phyloP scores from a whole-genome alignment of 2,113 vertebrate species.

The Planiliza haematocheilus region DNA sequence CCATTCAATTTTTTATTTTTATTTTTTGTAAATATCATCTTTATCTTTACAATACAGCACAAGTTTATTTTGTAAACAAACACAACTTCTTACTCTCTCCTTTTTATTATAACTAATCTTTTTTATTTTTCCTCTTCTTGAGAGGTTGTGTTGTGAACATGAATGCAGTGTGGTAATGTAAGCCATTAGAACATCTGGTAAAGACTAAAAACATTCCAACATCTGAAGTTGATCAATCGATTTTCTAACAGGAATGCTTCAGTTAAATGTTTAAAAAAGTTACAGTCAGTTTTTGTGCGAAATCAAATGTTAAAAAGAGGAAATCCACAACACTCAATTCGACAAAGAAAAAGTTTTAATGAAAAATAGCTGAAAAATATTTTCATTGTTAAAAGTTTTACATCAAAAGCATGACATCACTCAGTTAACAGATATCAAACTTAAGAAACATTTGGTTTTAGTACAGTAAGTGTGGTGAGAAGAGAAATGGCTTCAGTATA shows the following conservation, averaged over 20 bases:
- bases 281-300: not conserved
- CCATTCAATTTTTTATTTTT: not conserved
- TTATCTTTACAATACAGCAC: not conserved
- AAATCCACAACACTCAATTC: slow-evolving; percentile 37
- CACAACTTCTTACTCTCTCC: too few species aligned
- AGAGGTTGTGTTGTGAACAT: slow-evolving; percentile 5
- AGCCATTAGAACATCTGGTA: slow-evolving; percentile 10
- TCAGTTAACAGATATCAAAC: too few species aligned
- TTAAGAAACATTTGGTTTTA: too few species aligned
- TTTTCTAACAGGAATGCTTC: not conserved
- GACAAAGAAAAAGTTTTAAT: too few species aligned
- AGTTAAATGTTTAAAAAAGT: not conserved
- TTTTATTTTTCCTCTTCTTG: not conserved
- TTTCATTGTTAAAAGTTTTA: too few species aligned
- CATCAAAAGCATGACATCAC: too few species aligned
- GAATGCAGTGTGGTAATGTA: not conserved
- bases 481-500: not conserved
- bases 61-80: not conserved
- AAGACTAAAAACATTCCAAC: not conserved
- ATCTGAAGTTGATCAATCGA: not conserved
- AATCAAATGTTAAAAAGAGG: slow-evolving; percentile 26
- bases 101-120: not conserved
- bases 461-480: not conserved
- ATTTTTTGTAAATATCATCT: not conserved
- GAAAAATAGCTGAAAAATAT: not conserved